These are phyloP conservation scores for Mythimna ferrago DNA, from an alignment of 2,888 invertebrate species.

Conservation along the genomic window DNA sequence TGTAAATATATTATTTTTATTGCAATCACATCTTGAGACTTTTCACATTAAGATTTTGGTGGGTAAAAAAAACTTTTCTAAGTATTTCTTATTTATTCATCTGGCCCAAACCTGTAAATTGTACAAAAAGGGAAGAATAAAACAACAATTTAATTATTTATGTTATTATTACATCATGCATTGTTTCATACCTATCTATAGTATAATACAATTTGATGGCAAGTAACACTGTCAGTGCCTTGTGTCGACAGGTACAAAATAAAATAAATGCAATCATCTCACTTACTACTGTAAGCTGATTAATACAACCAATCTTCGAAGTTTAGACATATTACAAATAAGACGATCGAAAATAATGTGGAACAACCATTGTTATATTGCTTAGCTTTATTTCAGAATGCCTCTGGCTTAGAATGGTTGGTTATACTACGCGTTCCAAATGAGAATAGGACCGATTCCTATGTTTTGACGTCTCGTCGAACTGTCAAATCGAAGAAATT, in stretches of 20 bases:
- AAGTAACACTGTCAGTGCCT: constrained; percentile 69
- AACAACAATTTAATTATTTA: constrained; percentile 60
- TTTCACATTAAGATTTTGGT: neutral
- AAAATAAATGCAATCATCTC: constrained; percentile 67
- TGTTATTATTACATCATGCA: constrained; percentile 70
- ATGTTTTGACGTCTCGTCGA: no score
- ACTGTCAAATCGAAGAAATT: no score
- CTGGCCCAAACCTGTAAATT: constrained; percentile 29
- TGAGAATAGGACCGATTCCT: no score
- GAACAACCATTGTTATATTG: constrained; percentile 59
- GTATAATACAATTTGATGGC: constrained; percentile 75
- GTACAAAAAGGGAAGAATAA: constrained; percentile 55
- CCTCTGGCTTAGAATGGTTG: constrained; percentile 46
- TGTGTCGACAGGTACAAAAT: constrained; percentile 53
- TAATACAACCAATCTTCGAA: constrained; percentile 26
- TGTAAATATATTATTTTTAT: constrained; percentile 23
- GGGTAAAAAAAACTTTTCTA: neutral
- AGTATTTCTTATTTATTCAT: neutral
- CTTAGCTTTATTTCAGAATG: constrained; percentile 49
- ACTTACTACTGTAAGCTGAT: constrained; percentile 49
- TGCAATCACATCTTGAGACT: neutral
- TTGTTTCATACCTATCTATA: constrained; percentile 69
- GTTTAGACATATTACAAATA: constrained; percentile 35
- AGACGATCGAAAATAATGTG: constrained; percentile 39
- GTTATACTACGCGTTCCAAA: no score